phyloP scores from a whole-genome alignment of 1,140 invertebrate species.

The Lucilia cuprina region DNA sequence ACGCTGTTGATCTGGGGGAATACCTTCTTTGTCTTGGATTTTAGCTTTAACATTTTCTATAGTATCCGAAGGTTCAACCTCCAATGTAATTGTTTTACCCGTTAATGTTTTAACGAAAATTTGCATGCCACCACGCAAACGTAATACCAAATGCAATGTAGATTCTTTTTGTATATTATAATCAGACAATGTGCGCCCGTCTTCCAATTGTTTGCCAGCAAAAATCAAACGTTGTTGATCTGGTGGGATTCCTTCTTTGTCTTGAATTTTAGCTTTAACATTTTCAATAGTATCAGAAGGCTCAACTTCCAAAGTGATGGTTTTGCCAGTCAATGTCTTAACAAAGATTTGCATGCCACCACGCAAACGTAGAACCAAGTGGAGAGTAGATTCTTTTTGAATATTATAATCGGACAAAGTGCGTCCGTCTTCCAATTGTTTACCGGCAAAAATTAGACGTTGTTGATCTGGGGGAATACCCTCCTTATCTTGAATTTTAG shows the following conservation, averaged over 20 bases:
- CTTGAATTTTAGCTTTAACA: constrained; percentile 81
- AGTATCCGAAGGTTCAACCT: constrained; percentile 79
- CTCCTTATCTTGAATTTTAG: constrained; percentile 88
- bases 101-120: constrained; percentile 85
- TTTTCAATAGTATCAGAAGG: constrained; percentile 81
- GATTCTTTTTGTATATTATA: constrained; percentile 90
- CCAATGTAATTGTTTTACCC: constrained; percentile 83
- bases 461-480: constrained; percentile 88
- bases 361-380: constrained; percentile 81
- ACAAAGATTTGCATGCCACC: constrained; percentile 85
- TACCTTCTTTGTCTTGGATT: constrained; percentile 77
- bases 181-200: constrained; percentile 70
- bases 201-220: constrained; percentile 81
- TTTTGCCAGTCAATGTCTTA: constrained; percentile 79
- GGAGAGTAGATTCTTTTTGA: constrained; percentile 88
- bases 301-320: constrained; percentile 79
- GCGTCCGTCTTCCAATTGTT: constrained; percentile 90
- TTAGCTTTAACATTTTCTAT: constrained; percentile 83
- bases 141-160: constrained; percentile 85
- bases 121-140: constrained; percentile 79
- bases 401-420: constrained; percentile 91
- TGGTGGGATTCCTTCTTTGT: constrained; percentile 83
- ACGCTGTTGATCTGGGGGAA: constrained; percentile 76
- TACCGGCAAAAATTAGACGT: constrained; percentile 86
- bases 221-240: constrained; percentile 78